Evolutionary conservation across 2,797 vertebrate genomes (phyloP).

Genomic region (Siniperca obscura): DNA sequence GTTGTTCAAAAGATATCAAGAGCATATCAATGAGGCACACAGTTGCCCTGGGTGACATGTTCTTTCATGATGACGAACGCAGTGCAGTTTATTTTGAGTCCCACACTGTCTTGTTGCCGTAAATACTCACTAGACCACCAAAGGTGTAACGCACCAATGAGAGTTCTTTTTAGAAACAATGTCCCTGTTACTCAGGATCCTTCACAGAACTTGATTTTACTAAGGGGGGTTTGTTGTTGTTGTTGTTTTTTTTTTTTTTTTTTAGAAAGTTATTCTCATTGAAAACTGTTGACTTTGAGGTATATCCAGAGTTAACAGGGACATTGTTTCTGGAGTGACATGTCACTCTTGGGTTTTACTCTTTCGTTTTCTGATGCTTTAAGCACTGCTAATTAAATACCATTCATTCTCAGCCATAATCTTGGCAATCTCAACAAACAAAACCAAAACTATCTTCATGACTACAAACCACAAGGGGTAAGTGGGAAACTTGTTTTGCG

Average conservation of each 20-base stretch:
- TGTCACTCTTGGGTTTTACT: background rate
- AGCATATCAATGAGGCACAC: no score
- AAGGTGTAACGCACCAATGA: background rate
- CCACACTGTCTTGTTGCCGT: background rate
- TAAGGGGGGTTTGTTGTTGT: no score
- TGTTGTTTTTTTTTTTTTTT: background rate
- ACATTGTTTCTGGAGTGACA: background rate
- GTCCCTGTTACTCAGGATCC: background rate
- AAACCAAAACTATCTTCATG: constrained; percentile 9
- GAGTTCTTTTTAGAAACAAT: background rate
- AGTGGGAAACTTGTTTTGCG: background rate
- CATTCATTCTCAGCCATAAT: background rate
- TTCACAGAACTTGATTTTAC: background rate
- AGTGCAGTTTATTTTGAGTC: background rate
- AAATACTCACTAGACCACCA: background rate
- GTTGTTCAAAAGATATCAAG: no score
- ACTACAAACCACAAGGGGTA: background rate
- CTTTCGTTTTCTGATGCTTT: background rate
- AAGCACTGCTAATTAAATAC: constrained; percentile 3
- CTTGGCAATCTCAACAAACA: constrained; percentile 1
- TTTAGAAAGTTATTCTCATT: background rate
- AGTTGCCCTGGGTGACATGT: background rate
- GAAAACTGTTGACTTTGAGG: constrained; percentile 9
- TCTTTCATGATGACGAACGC: background rate
- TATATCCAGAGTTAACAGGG: constrained; percentile 4